Conservation (phyloP, 2,888 invertebrate genomes). For the Quadroppia sp. region DNA sequence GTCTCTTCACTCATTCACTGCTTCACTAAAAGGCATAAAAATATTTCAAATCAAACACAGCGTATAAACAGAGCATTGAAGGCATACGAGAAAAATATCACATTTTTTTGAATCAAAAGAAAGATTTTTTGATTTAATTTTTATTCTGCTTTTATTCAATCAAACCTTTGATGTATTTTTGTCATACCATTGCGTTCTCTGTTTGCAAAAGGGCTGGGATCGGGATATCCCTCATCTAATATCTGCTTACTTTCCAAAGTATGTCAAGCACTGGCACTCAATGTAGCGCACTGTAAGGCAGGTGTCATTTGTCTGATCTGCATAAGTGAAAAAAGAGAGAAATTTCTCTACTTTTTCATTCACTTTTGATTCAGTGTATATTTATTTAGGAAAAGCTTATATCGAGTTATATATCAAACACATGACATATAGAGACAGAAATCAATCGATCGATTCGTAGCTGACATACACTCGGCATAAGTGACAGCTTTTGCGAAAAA, state of each 20-base stretch:
- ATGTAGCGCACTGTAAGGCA: background rate
- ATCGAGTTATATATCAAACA: background rate
- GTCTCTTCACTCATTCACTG: slow-evolving; percentile 1
- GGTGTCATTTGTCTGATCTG: slow-evolving; percentile 28
- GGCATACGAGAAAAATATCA: background rate
- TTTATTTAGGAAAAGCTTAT: background rate
- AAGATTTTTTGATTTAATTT: slow-evolving; percentile 15
- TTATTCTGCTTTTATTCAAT: background rate
- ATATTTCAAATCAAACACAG: background rate
- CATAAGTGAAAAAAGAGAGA: background rate
- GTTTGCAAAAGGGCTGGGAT: background rate
- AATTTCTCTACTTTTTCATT: background rate
- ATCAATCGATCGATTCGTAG: slow-evolving; percentile 24
- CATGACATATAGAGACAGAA: slow-evolving; percentile 26
- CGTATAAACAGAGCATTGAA: background rate
- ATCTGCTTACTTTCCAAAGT: background rate
- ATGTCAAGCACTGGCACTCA: background rate
- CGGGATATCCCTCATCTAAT: slow-evolving; percentile 30
- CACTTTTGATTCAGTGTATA: background rate
- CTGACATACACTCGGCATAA: slow-evolving; percentile 9
- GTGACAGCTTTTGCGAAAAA: background rate
- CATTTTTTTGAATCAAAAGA: background rate
- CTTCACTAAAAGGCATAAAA: background rate
- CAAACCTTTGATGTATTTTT: slow-evolving; percentile 16
- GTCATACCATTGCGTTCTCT: background rate